A percentile compares a stretch with the other conserved stretches of the same genome.
Conservation (phyloP, 2,888 invertebrate genomes). For the Leucophenga montana region DNA sequence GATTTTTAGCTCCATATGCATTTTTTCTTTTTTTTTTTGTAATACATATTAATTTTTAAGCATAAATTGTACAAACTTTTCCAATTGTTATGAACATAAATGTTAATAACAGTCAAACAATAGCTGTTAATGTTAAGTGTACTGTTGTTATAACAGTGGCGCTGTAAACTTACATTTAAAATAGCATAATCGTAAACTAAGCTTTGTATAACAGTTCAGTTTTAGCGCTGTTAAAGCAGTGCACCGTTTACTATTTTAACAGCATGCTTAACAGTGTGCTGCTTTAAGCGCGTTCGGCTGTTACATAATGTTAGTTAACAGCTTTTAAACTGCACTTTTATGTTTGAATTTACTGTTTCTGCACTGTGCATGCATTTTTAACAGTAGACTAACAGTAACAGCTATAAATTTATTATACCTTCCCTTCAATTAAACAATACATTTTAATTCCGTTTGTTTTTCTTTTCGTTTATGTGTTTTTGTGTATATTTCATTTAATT, state of each 20-base stretch:
- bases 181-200: too few species aligned
- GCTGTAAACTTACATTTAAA: too few species aligned
- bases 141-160: not conserved
- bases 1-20: not conserved
- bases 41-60: not conserved
- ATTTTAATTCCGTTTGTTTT: not conserved
- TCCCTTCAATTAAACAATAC: slow-evolving; percentile 4
- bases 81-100: not conserved
- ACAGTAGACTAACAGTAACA: not conserved
- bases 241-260: too few species aligned
- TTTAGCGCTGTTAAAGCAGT: too few species aligned
- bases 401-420: not conserved
- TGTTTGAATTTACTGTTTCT: too few species aligned
- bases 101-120: not conserved
- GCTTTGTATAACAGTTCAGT: too few species aligned
- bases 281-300: too few species aligned
- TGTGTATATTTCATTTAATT: slow-evolving; percentile 22
- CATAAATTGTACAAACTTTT: slow-evolving; percentile 7
- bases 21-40: slow-evolving; percentile 4
- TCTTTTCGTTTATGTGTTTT: not conserved
- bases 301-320: too few species aligned
- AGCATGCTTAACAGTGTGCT: not conserved
- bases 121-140: not conserved
- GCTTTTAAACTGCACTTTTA: too few species aligned
- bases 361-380: not conserved